phyloP scores from a whole-genome alignment of 2,888 invertebrate species.

The Masnerella sp. region DNA sequence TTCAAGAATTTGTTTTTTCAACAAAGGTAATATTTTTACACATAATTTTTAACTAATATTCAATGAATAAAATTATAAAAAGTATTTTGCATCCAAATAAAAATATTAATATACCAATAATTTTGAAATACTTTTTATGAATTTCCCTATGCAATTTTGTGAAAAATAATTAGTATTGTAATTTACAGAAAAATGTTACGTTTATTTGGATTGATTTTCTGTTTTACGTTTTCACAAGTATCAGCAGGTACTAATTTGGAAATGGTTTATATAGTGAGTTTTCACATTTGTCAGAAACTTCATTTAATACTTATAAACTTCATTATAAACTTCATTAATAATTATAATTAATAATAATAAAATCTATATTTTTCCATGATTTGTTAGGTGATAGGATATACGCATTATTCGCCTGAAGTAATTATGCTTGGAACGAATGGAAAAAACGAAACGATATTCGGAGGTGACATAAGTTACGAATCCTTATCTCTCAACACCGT shows the following conservation, averaged over 20 bases:
- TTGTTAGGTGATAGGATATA: slow-evolving; percentile 49
- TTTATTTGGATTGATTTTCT: slow-evolving; percentile 17
- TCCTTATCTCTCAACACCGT: slow-evolving; percentile 48
- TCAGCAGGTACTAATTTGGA: slow-evolving; percentile 58
- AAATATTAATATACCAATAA: too few relatives aligned
- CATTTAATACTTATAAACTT: not conserved
- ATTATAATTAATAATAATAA: not conserved
- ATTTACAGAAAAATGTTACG: slow-evolving; percentile 18
- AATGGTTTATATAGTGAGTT: slow-evolving; percentile 66
- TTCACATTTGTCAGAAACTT: not conserved
- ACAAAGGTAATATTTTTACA: not conserved
- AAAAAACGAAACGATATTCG: slow-evolving; percentile 20
- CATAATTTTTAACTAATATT: not conserved
- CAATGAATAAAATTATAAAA: not conserved
- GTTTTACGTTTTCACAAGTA: slow-evolving; percentile 12
- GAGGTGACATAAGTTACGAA: slow-evolving; percentile 44
- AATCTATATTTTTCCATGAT: slow-evolving; percentile 38
- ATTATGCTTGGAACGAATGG: slow-evolving; percentile 16
- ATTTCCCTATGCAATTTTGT: too few relatives aligned
- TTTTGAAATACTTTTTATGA: too few relatives aligned
- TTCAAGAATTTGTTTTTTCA: not conserved
- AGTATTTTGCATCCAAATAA: too few relatives aligned
- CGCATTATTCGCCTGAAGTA: slow-evolving; percentile 51
- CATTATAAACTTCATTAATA: not conserved
- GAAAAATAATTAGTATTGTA: not conserved